Base-by-base conservation (phyloP, 2,797 vertebrate species). In the Allobates femoralis region DNA sequence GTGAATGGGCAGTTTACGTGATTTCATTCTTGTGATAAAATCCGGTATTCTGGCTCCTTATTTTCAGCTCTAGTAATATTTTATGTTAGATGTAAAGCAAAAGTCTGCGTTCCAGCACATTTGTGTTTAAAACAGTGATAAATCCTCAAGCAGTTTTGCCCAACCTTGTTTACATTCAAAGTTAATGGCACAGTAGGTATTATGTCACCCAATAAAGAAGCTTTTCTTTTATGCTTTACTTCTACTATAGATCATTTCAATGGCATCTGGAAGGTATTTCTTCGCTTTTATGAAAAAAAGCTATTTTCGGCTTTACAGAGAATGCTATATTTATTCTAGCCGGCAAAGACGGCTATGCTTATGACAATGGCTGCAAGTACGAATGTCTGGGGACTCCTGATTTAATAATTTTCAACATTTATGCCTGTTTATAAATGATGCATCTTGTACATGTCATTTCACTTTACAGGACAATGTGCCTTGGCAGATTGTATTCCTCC, bases 151-250 rank as follows among this genome's bases (percentile, higher is more conserved):
- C 46, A 66, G 28, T 66, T 26, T 21, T 51, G 46, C 46, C 75
- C 30, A 41, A 60, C 81, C 34, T 83, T 79, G 81, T 51, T 12
- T 28, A 77, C 23, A 55, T n/a, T 79, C 30, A 64, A 79, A 55
- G 75, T 74, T 73, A 79, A 84, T 62, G 75, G 73, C 51, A 62
- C 58, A 58, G 46, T 46, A 50, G 64, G 53, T 82, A 77, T 77
- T 67, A 82, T 46, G 58, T 56, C 69, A 77, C 34, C n/a, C 30
- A 55, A 55, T 56, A 23, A 18, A 56, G 32, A 60, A 23, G 32
- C 28, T 34, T 34, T 55, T 51, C 32, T 23, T n/a, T 74, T 67
- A 26, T 30, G 16, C 41, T 86, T 56, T n/a, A 15, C 41, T 64
- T 76, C 46, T 67, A 81, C 79, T 79, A 66, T 34, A 85, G 64